These are phyloP conservation scores for Eospalax fontanierii DNA, from an alignment of 2,797 vertebrate species.

Conservation along the genomic window DNA sequence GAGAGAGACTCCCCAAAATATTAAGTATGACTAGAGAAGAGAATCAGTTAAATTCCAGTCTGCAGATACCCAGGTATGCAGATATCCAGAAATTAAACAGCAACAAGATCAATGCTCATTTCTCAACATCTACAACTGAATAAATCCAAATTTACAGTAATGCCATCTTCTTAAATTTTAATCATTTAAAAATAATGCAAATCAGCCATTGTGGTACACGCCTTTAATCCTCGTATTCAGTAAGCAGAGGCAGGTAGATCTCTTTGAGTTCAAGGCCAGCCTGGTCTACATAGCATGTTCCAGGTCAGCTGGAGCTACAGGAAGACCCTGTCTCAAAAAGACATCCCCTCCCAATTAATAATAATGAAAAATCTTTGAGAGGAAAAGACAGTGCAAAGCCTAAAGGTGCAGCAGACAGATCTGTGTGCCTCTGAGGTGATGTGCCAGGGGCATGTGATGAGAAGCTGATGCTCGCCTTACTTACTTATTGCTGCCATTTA, in stretches of 20 bases:
- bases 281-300: no score
- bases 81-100: neutral
- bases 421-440: neutral
- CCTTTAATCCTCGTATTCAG: no score
- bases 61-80: neutral
- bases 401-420: neutral
- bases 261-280: no score
- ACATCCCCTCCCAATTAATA: no score
- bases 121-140: neutral
- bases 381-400: neutral
- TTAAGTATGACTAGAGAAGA: neutral
- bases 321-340: no score
- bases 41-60: neutral
- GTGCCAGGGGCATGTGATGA: neutral
- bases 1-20: neutral
- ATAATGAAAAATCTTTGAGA: no score
- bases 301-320: no score
- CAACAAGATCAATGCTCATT: neutral
- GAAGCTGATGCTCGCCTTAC: conserved; percentile 78
- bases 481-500: conserved; percentile 96
- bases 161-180: neutral
- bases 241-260: no score
- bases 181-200: neutral
- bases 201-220: no score
- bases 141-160: neutral